A percentile compares a stretch with the other conserved stretches of the same genome.
phyloP scores from a whole-genome alignment of 2,113 vertebrate genomes.

The Paraplagusia blochii region DNA sequence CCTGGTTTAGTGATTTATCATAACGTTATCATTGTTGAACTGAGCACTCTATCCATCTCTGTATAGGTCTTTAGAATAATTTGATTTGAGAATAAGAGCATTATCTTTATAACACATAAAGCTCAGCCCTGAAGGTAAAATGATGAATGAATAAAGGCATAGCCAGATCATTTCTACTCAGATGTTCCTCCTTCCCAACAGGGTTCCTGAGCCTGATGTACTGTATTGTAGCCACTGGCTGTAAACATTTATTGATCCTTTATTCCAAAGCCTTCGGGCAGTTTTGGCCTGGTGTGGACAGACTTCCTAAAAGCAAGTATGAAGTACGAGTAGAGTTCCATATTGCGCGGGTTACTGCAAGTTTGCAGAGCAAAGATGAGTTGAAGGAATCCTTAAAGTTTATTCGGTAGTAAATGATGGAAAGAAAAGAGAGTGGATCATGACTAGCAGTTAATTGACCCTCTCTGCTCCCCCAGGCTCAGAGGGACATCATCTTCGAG shows the following conservation, averaged over 20 bases:
- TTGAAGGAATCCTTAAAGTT: constrained; percentile 14
- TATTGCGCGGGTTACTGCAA: constrained; percentile 17
- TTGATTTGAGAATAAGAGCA: too few relatives aligned
- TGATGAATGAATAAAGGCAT: too few relatives aligned
- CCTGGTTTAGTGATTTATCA: too few relatives aligned
- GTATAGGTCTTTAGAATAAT: too few relatives aligned
- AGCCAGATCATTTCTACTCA: too few relatives aligned
- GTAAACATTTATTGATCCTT: constrained; percentile 33
- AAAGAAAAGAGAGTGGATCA: constrained; percentile 21
- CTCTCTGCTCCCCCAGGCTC: constrained; percentile 77
- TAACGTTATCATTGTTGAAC: too few relatives aligned
- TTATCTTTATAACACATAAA: too few relatives aligned
- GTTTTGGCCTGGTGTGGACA: constrained; percentile 3
- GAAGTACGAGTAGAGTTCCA: constrained; percentile 21
- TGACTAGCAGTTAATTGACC: constrained; percentile 25
- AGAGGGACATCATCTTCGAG: constrained; percentile 98
- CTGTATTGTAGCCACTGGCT: not conserved
- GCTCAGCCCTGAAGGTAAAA: too few relatives aligned
- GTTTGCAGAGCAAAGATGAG: constrained; percentile 16
- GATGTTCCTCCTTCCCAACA: not conserved
- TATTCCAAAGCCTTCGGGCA: constrained; percentile 14
- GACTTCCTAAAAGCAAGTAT: constrained; percentile 14
- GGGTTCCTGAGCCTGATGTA: not conserved
- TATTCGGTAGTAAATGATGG: constrained; percentile 26
- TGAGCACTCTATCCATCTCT: too few relatives aligned